Base-by-base conservation (phyloP, 2,888 invertebrate genomes). In the Scaptomyza flava region DNA sequence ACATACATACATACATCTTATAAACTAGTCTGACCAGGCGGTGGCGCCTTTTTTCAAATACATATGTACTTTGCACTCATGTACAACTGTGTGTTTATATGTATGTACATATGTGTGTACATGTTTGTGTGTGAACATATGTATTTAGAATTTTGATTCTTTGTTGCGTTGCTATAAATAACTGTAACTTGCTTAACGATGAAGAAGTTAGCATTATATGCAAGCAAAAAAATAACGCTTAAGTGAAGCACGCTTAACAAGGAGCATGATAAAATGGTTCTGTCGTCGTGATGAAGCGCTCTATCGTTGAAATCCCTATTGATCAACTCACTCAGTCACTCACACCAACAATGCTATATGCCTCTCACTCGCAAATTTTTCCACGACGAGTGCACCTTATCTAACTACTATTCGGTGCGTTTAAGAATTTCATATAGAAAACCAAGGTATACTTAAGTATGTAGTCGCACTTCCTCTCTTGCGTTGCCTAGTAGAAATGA, bases 41-140 rank as follows among this genome's bases (percentile, higher is more conserved):
- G 64, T 72, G 68, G 75, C 75, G 65, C 69, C 69, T 54, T 47
- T 43, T 47, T 47, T 61, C 33, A 17, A 17, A 17, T 17, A 17
- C 4, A 1, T 23, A 52, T 65, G 46, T 63, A 68, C 68, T 65
- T 70, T 70, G 61, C 61, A 60, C 60, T 69, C 64, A 68, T 70
- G n/a, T 3, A 6, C 6, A n/a, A 3, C 2, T 38, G 64, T 50
- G n/a, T 34, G 6, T 33, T 41, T 17, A 3, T 17, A 9, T 31
- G 46, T 17, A 27, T 27, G 6, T 6, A 23, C 17, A 17, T 17
- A n/a, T 34, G 45, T 30, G 6, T 17, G 17, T 17, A 17, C 17
- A 17, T 17, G 17, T 17, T 17, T 20, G 14, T 52, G 46, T 12
- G 46, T 12, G 12, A 12, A 12, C 1, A 12, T 36, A n/a, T 7